Evolutionary conservation across 2,797 vertebrate species (phyloP).

Genomic region (Distichodus sexfasciatus): DNA sequence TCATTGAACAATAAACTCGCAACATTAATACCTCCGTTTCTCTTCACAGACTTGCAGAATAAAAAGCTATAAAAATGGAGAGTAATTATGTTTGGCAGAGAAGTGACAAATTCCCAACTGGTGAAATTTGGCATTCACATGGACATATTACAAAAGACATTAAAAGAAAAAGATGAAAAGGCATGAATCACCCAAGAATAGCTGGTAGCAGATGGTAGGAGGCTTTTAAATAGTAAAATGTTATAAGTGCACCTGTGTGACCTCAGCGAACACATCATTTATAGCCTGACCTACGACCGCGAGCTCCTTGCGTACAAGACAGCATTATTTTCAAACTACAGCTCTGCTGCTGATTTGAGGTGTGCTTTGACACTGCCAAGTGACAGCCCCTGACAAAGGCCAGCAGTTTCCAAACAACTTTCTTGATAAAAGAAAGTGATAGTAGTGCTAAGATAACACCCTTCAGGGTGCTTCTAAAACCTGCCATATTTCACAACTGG

Average conservation of each 20-base stretch:
- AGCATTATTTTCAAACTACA: constrained; percentile 11
- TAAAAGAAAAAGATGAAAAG: not conserved
- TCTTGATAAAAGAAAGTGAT: constrained; percentile 12
- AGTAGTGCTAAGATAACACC: not conserved
- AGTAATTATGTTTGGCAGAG: no score
- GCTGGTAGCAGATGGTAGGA: not conserved
- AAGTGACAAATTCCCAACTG: no score
- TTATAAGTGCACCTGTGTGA: constrained; percentile 13
- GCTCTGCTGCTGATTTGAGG: constrained; percentile 17
- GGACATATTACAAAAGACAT: no score
- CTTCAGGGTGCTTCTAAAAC: no score
- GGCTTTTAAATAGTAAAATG: constrained; percentile 6
- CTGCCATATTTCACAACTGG: no score
- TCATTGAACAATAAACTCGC: no score
- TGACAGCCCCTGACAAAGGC: constrained; percentile 15
- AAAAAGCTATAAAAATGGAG: no score
- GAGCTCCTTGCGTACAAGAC: constrained; percentile 1
- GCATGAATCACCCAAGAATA: not conserved
- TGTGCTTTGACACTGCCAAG: constrained; percentile 20
- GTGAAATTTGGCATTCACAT: no score
- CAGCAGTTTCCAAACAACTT: constrained; percentile 20
- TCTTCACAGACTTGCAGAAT: no score
- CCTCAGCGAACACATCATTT: constrained; percentile 15
- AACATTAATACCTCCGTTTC: no score
- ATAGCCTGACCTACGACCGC: constrained; percentile 15